Conservation (phyloP, 2,113 vertebrate genomes). For the Candoia aspera region DNA sequence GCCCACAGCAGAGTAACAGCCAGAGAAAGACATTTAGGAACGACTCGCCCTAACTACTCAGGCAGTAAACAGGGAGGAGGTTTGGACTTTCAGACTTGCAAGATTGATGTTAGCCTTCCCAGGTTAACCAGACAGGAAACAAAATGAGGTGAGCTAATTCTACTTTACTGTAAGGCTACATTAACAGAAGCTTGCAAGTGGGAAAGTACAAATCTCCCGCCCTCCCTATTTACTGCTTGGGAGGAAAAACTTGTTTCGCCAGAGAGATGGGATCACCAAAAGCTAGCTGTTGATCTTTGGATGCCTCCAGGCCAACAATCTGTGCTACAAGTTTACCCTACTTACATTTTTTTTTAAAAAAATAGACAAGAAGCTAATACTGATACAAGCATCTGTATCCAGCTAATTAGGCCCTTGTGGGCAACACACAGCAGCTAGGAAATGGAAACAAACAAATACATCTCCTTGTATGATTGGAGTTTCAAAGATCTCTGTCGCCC, state of each 20-base stretch:
- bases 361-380: conserved; percentile 61
- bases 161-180: too few relatives aligned
- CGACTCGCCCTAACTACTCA: too few relatives aligned
- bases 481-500: conserved; percentile 25
- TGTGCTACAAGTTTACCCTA: conserved; percentile 73
- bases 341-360: conserved; percentile 27
- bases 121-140: too few relatives aligned
- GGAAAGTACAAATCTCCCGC: too few relatives aligned
- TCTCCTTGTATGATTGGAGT: conserved; percentile 45
- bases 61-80: too few relatives aligned
- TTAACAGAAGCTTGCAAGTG: too few relatives aligned
- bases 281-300: conserved; percentile 75
- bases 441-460: conserved; percentile 75
- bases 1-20: too few relatives aligned
- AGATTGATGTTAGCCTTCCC: too few relatives aligned
- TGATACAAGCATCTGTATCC: conserved; percentile 73
- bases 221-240: conserved; percentile 15
- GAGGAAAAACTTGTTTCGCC: conserved; percentile 61
- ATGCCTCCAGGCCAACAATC: conserved; percentile 78
- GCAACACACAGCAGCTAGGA: conserved; percentile 64
- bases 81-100: too few relatives aligned
- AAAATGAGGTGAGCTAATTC: too few relatives aligned
- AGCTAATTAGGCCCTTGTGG: conserved; percentile 81
- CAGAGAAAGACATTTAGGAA: too few relatives aligned
- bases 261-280: conserved; percentile 71